These are phyloP conservation scores for Camelus dromedarius DNA, from an alignment of 2,113 vertebrate genomes.

Conservation along the genomic window DNA sequence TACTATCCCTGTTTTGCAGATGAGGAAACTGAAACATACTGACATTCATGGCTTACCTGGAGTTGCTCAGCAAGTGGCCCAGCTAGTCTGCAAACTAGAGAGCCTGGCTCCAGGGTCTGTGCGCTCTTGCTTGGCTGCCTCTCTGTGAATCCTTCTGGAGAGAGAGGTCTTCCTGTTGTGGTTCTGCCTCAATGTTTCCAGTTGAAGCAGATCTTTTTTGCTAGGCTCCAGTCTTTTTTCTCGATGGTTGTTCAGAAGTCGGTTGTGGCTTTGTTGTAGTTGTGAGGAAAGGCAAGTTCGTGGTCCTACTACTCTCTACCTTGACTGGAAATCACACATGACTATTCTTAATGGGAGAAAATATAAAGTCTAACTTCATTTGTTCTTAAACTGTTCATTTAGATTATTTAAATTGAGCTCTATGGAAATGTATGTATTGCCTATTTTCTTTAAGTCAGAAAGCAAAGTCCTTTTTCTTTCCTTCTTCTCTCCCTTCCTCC, in stretches of 20 bases:
- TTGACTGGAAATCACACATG: no score
- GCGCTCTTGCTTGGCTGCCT: rapidly evolving
- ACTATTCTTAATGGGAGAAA: neutral
- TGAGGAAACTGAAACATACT: neutral
- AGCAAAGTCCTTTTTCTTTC: neutral
- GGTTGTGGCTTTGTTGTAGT: no score
- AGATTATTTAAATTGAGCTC: neutral
- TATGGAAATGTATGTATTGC: neutral
- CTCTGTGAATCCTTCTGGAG: neutral
- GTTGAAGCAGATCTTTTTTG: no score
- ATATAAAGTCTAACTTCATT: neutral
- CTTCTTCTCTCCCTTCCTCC: neutral
- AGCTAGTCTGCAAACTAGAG: neutral
- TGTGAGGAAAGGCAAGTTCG: no score
- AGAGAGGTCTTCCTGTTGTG: neutral
- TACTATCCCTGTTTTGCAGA: no score
- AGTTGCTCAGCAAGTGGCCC: neutral
- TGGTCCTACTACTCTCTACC: no score
- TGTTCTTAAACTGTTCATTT: neutral
- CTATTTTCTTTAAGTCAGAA: neutral
- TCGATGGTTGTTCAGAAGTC: no score
- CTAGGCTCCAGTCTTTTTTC: no score
- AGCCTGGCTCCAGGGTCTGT: neutral
- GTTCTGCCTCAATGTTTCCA: no score
- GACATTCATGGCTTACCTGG: neutral